Percentiles rank a stretch among this genome's conserved stretches.
Conservation (phyloP, 2,888 invertebrate species). For the Hemicrepidius hirtus region DNA sequence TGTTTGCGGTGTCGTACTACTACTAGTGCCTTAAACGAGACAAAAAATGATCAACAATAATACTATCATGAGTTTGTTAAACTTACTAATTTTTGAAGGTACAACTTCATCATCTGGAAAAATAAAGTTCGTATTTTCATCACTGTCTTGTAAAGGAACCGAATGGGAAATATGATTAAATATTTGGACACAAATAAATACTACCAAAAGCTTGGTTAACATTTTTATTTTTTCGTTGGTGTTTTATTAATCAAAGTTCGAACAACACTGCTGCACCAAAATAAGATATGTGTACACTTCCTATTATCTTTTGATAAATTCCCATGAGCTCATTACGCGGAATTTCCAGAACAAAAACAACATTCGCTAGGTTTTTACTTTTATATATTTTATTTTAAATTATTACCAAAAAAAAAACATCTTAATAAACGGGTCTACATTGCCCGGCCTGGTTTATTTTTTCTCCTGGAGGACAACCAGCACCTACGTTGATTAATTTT, state of each 20-base stretch:
- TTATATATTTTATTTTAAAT: too few relatives aligned
- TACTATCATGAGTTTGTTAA: not conserved
- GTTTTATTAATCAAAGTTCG: not conserved
- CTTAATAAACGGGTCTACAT: conserved; percentile 17
- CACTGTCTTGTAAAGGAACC: not conserved
- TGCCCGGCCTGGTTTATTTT: not conserved
- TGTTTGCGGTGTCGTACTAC: not conserved
- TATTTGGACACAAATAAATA: not conserved
- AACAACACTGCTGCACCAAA: not conserved
- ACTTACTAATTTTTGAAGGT: not conserved
- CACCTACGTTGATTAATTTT: not conserved
- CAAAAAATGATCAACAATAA: not conserved
- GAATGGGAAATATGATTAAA: not conserved
- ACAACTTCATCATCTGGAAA: not conserved
- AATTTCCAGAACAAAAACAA: conserved; percentile 3
- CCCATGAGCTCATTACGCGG: not conserved
- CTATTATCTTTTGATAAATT: not conserved
- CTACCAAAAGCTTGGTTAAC: not conserved
- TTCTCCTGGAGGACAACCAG: conserved; percentile 8
- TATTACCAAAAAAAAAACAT: not conserved
- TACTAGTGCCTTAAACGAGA: not conserved
- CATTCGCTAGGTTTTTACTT: not conserved
- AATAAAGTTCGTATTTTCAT: not conserved
- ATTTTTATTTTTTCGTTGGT: not conserved
- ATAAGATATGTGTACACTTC: not conserved